Percentiles rank a stretch among this genome's conserved stretches.
phyloP scores from a whole-genome alignment of 2,113 vertebrate genomes.

The Progne subis region DNA sequence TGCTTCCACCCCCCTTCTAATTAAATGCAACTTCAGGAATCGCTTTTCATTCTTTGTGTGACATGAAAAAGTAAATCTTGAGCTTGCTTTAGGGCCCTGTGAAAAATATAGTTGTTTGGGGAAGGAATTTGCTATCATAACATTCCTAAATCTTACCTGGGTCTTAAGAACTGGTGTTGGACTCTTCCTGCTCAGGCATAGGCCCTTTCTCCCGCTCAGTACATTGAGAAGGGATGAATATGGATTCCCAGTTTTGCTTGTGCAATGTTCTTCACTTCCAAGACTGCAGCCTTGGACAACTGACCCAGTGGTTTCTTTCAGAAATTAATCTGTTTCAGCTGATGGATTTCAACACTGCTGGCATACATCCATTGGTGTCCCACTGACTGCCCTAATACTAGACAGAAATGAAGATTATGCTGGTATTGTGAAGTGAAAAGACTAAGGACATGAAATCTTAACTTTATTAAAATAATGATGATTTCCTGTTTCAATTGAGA shows the following conservation, averaged over 20 bases:
- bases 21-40: neutral
- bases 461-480: neutral
- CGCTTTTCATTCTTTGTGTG: neutral
- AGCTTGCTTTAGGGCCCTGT: neutral
- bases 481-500: neutral
- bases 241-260: neutral
- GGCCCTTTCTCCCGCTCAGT: neutral
- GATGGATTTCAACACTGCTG: neutral
- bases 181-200: neutral
- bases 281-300: neutral
- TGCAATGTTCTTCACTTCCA: neutral
- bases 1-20: neutral
- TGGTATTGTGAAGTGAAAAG: neutral
- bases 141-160: neutral
- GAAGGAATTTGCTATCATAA: neutral
- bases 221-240: neutral
- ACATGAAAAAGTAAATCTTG: neutral
- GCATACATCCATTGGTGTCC: neutral
- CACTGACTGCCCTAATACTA: neutral
- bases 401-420: neutral
- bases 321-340: neutral
- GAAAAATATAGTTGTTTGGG: neutral
- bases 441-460: neutral
- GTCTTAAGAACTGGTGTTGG: neutral
- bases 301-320: neutral